phyloP scores from a whole-genome alignment of 2,113 vertebrate species.

The Takifugu flavidus region DNA sequence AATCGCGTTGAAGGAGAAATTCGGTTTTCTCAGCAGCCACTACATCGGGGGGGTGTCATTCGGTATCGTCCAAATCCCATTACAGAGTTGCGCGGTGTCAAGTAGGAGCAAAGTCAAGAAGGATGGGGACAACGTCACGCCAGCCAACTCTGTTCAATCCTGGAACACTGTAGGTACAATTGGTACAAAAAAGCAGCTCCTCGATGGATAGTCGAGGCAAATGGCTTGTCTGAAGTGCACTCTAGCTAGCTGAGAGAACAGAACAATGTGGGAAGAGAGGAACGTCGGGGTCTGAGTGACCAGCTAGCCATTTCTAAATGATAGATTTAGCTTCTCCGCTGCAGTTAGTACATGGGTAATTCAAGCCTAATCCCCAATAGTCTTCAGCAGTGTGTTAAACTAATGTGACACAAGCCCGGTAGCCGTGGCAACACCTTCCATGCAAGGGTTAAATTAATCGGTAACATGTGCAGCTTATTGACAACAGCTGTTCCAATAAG shows the following conservation, averaged over 20 bases:
- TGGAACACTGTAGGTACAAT: conserved; percentile 22
- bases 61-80: conserved; percentile 39
- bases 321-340: background rate
- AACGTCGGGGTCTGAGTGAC: background rate
- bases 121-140: conserved; percentile 17
- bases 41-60: conserved; percentile 22
- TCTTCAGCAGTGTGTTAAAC: too few relatives aligned
- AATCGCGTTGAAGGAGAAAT: conserved; percentile 28
- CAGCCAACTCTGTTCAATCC: conserved; percentile 31
- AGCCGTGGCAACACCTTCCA: conserved; percentile 6
- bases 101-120: conserved; percentile 46
- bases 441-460: conserved; percentile 33
- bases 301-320: conserved; percentile 9
- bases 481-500: conserved; percentile 48
- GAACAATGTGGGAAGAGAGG: conserved; percentile 13
- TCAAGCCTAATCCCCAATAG: too few relatives aligned
- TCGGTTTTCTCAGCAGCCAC: conserved; percentile 21
- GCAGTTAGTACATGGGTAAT: too few relatives aligned
- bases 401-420: conserved; percentile 3
- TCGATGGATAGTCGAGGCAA: conserved; percentile 14
- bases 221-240: conserved; percentile 27
- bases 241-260: conserved; percentile 7
- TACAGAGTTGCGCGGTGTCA: conserved; percentile 41
- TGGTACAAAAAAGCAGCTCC: conserved; percentile 29
- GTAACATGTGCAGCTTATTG: conserved; percentile 36